A percentile compares a stretch with the other conserved stretches of the same genome.
These are phyloP conservation scores for Hiodon alosoides DNA, from an alignment of 2,113 vertebrate species.

Conservation along the genomic window DNA sequence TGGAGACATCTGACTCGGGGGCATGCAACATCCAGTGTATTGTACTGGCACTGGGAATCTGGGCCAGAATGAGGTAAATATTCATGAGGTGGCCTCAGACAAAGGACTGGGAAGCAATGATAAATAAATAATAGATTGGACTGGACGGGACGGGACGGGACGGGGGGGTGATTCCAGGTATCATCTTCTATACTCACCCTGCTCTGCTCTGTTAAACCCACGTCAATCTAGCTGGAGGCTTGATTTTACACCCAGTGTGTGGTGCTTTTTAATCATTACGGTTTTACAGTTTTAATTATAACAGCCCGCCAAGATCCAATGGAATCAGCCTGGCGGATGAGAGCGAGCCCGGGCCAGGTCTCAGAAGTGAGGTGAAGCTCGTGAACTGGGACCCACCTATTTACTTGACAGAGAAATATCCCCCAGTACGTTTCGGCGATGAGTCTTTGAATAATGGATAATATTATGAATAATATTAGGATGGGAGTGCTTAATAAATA, in stretches of 20 bases:
- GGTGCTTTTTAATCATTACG: constrained; percentile 16
- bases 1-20: neutral
- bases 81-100: constrained; percentile 8
- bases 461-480: too few species aligned
- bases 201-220: constrained; percentile 4
- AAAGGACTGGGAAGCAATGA: neutral
- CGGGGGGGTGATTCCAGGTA: too few species aligned
- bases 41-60: neutral
- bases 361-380: constrained; percentile 18
- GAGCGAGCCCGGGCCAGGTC: constrained; percentile 42
- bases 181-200: neutral
- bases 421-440: too few species aligned
- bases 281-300: constrained; percentile 20
- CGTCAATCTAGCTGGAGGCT: constrained; percentile 13
- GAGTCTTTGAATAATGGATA: too few species aligned
- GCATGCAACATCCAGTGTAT: neutral
- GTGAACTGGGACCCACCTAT: constrained; percentile 21
- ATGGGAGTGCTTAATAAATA: too few species aligned
- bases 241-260: constrained; percentile 1
- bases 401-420: too few species aligned
- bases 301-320: constrained; percentile 17
- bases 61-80: constrained; percentile 5
- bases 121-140: constrained; percentile 18
- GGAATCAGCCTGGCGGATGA: constrained; percentile 20
- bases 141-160: too few species aligned